phyloP scores from a whole-genome alignment of 2,888 invertebrate species.

The Spodoptera exigua region DNA sequence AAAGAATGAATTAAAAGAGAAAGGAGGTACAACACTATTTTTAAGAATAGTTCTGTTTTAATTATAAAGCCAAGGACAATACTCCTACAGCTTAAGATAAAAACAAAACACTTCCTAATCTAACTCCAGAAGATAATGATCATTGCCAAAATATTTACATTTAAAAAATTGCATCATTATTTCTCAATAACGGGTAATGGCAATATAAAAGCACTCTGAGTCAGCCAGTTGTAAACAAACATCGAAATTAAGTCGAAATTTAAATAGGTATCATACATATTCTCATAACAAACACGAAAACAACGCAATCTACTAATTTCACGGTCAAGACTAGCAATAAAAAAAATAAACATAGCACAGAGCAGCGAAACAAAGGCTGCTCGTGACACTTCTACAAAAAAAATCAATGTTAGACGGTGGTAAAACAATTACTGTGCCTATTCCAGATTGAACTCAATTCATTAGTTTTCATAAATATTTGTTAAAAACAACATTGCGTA shows the following conservation, averaged over 20 bases:
- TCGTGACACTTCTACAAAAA: slow-evolving; percentile 75
- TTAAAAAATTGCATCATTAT: slow-evolving; percentile 20
- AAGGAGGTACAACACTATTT: too few relatives aligned
- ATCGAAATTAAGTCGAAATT: slow-evolving; percentile 3
- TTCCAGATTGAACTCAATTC: slow-evolving; percentile 30
- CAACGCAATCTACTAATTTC: slow-evolving; percentile 78
- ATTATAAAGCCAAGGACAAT: not conserved
- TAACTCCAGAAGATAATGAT: not conserved
- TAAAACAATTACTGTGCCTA: slow-evolving; percentile 22
- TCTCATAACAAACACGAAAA: slow-evolving; percentile 71
- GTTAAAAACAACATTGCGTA: slow-evolving; percentile 81
- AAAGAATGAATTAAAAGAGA: too few relatives aligned
- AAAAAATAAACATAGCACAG: slow-evolving; percentile 79
- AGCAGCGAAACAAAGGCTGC: slow-evolving; percentile 80
- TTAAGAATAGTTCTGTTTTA: too few relatives aligned
- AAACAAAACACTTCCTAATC: not conserved
- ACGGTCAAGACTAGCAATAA: slow-evolving; percentile 86
- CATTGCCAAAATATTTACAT: not conserved
- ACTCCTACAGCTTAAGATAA: not conserved
- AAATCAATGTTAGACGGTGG: slow-evolving; percentile 77
- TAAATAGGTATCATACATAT: slow-evolving; percentile 31
- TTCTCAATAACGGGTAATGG: slow-evolving; percentile 19
- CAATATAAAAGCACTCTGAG: slow-evolving; percentile 3
- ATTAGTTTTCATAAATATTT: slow-evolving; percentile 47
- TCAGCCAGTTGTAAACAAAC: slow-evolving; percentile 25